Percentiles rank a stretch among this genome's conserved stretches.
These are phyloP conservation scores for Tortrix viridana DNA, from an alignment of 2,888 invertebrate species.

Conservation along the genomic window DNA sequence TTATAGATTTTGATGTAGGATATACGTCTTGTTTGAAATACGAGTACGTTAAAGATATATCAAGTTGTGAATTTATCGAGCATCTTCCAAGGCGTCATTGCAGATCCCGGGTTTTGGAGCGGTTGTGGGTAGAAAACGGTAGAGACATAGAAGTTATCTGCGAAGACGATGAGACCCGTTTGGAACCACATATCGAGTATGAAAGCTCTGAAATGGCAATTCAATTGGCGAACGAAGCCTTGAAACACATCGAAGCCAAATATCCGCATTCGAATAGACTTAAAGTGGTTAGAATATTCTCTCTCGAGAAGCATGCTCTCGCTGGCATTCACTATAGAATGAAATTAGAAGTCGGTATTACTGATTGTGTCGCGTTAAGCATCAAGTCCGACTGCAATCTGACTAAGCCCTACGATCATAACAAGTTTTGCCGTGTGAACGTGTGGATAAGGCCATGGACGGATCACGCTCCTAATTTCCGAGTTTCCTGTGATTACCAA, in stretches of 20 bases:
- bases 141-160: conserved; percentile 66
- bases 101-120: conserved; percentile 63
- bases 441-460: conserved; percentile 73
- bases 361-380: conserved; percentile 69
- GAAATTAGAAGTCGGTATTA: conserved; percentile 73
- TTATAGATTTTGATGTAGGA: conserved; percentile 73
- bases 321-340: conserved; percentile 74
- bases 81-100: conserved; percentile 72
- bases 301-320: conserved; percentile 70
- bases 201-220: conserved; percentile 62
- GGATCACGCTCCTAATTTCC: conserved; percentile 66
- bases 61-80: conserved; percentile 65
- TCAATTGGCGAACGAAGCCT: conserved; percentile 62
- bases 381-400: conserved; percentile 58
- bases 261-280: conserved; percentile 71
- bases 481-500: conserved; percentile 71
- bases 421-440: conserved; percentile 72
- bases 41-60: conserved; percentile 67
- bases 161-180: conserved; percentile 65
- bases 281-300: conserved; percentile 69
- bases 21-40: conserved; percentile 73
- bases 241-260: conserved; percentile 75
- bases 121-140: conserved; percentile 66
- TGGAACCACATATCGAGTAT: conserved; percentile 64
- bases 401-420: conserved; percentile 47